Evolutionary conservation across 2,888 invertebrate genomes (phyloP).

Genomic region (Agrotis ipsilon): DNA sequence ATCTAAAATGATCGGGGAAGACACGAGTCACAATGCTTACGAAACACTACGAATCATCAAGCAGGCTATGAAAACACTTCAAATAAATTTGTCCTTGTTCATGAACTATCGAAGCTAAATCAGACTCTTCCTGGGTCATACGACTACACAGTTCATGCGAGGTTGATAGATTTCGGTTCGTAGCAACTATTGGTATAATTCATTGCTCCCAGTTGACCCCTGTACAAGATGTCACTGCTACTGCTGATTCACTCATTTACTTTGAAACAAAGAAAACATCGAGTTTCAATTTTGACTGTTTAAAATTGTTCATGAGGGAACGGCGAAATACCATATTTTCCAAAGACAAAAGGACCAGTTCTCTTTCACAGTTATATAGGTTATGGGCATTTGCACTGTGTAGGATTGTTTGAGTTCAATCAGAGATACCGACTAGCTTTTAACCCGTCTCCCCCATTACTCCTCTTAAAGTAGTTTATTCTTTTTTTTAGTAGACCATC

Average conservation of each 20-base stretch:
- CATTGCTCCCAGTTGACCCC: conserved; percentile 53
- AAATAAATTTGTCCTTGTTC: conserved; percentile 42
- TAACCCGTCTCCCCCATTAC: no score
- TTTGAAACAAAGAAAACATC: conserved; percentile 17
- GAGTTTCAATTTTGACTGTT: neutral
- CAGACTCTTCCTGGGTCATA: conserved; percentile 39
- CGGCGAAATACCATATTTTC: no score
- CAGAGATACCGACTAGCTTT: no score
- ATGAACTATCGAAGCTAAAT: conserved; percentile 35
- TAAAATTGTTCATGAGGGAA: no score
- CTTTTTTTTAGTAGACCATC: no score
- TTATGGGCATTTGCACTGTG: neutral
- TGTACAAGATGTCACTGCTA: conserved; percentile 21
- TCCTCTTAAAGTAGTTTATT: no score
- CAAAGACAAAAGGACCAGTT: neutral
- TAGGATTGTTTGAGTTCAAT: neutral
- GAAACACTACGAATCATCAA: conserved; percentile 1
- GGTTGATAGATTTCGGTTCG: conserved; percentile 26
- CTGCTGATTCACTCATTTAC: conserved; percentile 29
- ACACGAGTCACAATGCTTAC: neutral
- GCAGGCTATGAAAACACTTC: neutral
- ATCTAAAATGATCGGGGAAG: no score
- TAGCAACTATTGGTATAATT: conserved; percentile 29
- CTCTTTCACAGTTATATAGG: neutral
- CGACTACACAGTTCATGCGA: conserved; percentile 24